phyloP scores from a whole-genome alignment of 2,113 vertebrate genomes.

The Lepus europaeus region DNA sequence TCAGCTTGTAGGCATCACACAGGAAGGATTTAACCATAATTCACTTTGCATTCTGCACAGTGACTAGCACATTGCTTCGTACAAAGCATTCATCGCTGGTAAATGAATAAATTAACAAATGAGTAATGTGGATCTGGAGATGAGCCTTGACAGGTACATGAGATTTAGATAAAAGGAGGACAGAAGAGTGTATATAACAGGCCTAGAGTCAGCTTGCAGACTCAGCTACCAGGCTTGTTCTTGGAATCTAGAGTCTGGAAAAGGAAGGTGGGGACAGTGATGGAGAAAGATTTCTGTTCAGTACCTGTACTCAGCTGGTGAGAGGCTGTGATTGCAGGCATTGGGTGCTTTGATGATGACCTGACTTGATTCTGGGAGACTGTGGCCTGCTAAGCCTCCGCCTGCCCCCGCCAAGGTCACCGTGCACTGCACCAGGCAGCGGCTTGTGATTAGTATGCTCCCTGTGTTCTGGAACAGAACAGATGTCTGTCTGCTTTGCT shows the following conservation, averaged over 20 bases:
- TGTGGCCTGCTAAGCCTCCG: background rate
- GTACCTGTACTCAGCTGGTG: background rate
- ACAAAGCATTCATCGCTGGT: background rate
- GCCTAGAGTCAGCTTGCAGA: background rate
- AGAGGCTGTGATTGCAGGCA: background rate
- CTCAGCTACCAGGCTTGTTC: background rate
- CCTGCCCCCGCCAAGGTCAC: background rate
- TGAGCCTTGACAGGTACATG: background rate
- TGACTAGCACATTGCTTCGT: background rate
- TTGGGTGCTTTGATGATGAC: constrained; percentile 20
- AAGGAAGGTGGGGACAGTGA: background rate
- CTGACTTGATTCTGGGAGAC: constrained; percentile 9
- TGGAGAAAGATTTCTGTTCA: background rate
- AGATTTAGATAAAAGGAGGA: background rate
- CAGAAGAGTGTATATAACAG: background rate
- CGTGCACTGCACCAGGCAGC: background rate
- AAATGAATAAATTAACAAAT: background rate
- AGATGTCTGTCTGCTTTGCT: constrained; percentile 75
- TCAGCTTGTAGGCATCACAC: background rate
- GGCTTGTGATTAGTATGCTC: constrained; percentile 71
- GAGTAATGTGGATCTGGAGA: background rate
- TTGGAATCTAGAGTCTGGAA: background rate
- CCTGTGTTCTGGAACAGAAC: constrained; percentile 71
- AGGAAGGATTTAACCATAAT: background rate
- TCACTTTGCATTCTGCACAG: background rate